These are phyloP conservation scores for Hymenochirus boettgeri DNA, from an alignment of 2,113 vertebrate species.

Conservation along the genomic window DNA sequence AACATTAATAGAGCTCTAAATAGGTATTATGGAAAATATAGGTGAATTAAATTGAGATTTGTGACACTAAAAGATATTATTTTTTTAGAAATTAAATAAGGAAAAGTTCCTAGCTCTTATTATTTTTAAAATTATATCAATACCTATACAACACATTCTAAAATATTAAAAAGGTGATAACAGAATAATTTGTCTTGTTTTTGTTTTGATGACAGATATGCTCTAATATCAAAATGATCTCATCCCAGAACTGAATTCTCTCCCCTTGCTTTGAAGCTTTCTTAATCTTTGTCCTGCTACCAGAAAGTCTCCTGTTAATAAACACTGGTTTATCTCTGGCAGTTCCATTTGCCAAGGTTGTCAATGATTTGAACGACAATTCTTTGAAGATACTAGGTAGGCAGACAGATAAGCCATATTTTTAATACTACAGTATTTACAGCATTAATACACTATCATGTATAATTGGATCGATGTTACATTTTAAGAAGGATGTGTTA, in stretches of 20 bases:
- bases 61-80: no score
- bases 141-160: no score
- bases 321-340: constrained; percentile 33
- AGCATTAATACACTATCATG: no score
- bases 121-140: no score
- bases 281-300: constrained; percentile 50
- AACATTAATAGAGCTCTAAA: no score
- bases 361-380: constrained; percentile 42
- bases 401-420: background rate
- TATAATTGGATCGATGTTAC: no score
- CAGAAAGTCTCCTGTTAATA: constrained; percentile 48
- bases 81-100: no score
- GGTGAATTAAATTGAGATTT: no score
- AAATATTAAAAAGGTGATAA: no score
- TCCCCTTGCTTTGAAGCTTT: constrained; percentile 50
- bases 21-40: no score
- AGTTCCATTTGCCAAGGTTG: constrained; percentile 37
- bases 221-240: constrained; percentile 43
- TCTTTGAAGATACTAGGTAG: constrained; percentile 50
- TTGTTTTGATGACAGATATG: constrained; percentile 48
- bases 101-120: no score
- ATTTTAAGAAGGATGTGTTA: background rate
- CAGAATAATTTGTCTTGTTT: constrained; percentile 12
- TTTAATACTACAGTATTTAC: background rate
- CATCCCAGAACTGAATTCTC: constrained; percentile 42